These are phyloP conservation scores for Galbula dea DNA, from an alignment of 2,113 vertebrate species.

Conservation along the genomic window DNA sequence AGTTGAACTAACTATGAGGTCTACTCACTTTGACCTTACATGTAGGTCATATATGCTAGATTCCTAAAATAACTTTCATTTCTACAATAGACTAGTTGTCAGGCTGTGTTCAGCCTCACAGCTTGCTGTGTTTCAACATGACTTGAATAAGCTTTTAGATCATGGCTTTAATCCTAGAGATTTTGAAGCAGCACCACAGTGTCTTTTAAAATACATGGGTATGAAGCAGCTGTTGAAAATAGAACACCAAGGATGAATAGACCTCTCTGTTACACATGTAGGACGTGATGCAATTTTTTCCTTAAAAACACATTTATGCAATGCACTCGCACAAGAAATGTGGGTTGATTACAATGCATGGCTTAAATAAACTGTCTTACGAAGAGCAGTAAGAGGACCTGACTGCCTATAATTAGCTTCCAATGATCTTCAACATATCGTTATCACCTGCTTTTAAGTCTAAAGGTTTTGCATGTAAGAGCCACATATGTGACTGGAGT, in stretches of 20 bases:
- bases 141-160: conserved; percentile 23
- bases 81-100: not conserved
- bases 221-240: conserved; percentile 47
- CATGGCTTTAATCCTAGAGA: conserved; percentile 31
- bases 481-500: not conserved
- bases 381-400: not conserved
- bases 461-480: not conserved
- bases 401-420: not conserved
- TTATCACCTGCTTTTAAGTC: not conserved
- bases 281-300: not conserved
- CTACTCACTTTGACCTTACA: not conserved
- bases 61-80: conserved; percentile 38
- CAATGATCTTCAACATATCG: not conserved
- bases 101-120: not conserved
- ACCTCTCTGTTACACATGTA: not conserved
- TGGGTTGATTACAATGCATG: not conserved
- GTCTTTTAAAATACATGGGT: not conserved
- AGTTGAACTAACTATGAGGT: not conserved
- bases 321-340: not conserved
- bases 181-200: not conserved
- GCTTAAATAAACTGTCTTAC: not conserved
- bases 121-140: conserved; percentile 13
- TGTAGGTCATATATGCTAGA: not conserved
- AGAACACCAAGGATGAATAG: not conserved
- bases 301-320: not conserved